phyloP scores from a whole-genome alignment of 1,140 invertebrate species.

The Drosophila repletoides region DNA sequence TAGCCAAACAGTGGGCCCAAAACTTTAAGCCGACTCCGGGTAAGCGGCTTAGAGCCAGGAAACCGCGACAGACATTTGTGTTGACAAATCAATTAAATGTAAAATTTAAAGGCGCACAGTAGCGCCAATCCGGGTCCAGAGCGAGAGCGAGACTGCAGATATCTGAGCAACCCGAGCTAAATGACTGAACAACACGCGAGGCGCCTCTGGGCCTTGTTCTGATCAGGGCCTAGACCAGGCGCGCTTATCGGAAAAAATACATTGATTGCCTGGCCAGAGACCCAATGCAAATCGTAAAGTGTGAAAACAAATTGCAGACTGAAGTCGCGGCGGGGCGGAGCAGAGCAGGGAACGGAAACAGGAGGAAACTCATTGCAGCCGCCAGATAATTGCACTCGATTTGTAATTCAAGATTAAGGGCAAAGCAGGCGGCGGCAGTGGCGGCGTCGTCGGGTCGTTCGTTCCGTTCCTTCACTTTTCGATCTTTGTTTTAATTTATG shows the following conservation, averaged over 20 bases:
- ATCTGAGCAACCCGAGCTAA: no score
- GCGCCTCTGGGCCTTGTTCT: not conserved
- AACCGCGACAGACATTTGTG: conserved; percentile 59
- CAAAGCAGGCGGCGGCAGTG: conserved; percentile 10
- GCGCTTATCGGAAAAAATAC: conserved; percentile 70
- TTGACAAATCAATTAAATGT: conserved; percentile 80
- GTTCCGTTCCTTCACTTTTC: conserved; percentile 35
- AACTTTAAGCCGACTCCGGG: conserved; percentile 15
- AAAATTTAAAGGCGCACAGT: conserved; percentile 73
- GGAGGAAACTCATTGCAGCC: conserved; percentile 63
- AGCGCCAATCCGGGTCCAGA: conserved; percentile 29
- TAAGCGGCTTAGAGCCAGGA: conserved; percentile 70
- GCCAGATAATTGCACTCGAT: conserved; percentile 78
- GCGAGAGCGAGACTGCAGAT: no score
- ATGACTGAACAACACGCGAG: conserved; percentile 30
- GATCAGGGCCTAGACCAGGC: conserved; percentile 32
- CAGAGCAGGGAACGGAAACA: not conserved
- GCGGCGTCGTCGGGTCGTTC: not conserved
- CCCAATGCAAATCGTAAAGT: conserved; percentile 75
- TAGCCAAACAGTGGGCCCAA: conserved; percentile 41
- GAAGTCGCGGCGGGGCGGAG: not conserved
- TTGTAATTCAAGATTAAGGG: conserved; percentile 81
- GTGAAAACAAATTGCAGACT: conserved; percentile 72
- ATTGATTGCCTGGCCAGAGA: conserved; percentile 45
- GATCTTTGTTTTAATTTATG: conserved; percentile 69